phyloP scores from a whole-genome alignment of 2,888 invertebrate species.

The Drosophila cracens region DNA sequence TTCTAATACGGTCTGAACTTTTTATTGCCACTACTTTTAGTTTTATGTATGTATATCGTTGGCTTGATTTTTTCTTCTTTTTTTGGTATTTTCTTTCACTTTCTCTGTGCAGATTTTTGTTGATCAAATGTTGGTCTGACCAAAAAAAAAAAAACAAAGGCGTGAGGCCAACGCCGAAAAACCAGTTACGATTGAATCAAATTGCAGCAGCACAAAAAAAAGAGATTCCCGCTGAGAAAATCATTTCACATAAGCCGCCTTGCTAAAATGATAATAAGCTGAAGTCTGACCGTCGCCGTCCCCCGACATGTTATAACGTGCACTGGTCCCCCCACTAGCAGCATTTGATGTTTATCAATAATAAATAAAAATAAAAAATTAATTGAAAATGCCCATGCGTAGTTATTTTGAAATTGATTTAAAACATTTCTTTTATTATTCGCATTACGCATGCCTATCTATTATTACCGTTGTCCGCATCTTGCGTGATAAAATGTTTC shows the following conservation, averaged over 20 bases:
- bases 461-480: constrained; percentile 17
- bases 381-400: constrained; percentile 41
- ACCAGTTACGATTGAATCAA: constrained; percentile 73
- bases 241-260: constrained; percentile 46
- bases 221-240: constrained; percentile 54
- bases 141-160: constrained; percentile 53
- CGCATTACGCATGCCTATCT: constrained; percentile 28
- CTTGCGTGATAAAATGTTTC: constrained; percentile 23
- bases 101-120: constrained; percentile 77
- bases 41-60: constrained; percentile 47
- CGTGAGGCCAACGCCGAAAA: constrained; percentile 57
- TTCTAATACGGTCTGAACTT: constrained; percentile 78
- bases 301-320: constrained; percentile 24
- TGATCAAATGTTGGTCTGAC: constrained; percentile 69
- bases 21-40: constrained; percentile 68
- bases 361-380: constrained; percentile 18
- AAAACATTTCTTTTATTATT: constrained; percentile 36
- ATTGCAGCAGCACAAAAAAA: constrained; percentile 57
- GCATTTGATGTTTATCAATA: constrained; percentile 31
- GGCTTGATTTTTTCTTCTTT: constrained; percentile 27
- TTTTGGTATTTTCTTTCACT: constrained; percentile 75
- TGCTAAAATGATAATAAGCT: constrained; percentile 57
- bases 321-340: constrained; percentile 2
- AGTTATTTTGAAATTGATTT: constrained; percentile 51
- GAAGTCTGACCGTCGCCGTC: constrained; percentile 22